These are phyloP conservation scores for Petroica traversi DNA, from an alignment of 2,113 vertebrate species.

Conservation along the genomic window DNA sequence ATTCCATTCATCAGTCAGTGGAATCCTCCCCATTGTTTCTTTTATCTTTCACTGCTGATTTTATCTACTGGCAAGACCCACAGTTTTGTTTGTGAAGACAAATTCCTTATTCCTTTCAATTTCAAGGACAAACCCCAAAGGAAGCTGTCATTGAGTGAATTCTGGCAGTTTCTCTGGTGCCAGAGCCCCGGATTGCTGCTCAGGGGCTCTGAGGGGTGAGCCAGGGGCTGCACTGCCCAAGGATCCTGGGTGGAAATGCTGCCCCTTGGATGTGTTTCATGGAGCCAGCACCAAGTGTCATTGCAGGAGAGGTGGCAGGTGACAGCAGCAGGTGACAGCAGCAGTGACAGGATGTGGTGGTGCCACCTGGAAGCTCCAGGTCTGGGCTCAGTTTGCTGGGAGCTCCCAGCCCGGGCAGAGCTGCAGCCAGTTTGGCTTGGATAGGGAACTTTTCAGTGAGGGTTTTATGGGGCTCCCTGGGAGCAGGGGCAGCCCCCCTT, in stretches of 20 bases:
- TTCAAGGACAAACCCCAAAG: neutral
- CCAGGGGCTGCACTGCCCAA: neutral
- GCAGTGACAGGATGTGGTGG: neutral
- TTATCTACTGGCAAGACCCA: no score
- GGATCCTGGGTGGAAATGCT: neutral
- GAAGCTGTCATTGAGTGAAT: neutral
- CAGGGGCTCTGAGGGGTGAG: neutral
- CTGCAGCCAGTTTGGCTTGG: neutral
- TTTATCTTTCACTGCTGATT: no score
- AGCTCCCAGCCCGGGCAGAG: neutral
- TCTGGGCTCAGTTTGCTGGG: neutral
- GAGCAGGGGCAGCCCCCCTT: neutral
- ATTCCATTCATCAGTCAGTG: no score
- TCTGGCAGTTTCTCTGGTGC: neutral
- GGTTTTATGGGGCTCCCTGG: neutral
- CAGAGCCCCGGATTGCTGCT: neutral
- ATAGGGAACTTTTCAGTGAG: neutral
- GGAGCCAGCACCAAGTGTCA: no score
- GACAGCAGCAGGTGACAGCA: no score
- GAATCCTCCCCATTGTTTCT: no score
- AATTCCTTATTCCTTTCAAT: no score
- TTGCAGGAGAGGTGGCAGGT: no score
- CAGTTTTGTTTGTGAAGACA: no score
- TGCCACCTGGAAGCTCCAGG: neutral
- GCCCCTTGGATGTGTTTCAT: neutral